Evolutionary conservation across 2,797 vertebrate genomes (phyloP), one percentile per base, ranked within the genome.

Genomic region (Lutjanus campechanus): DNA sequence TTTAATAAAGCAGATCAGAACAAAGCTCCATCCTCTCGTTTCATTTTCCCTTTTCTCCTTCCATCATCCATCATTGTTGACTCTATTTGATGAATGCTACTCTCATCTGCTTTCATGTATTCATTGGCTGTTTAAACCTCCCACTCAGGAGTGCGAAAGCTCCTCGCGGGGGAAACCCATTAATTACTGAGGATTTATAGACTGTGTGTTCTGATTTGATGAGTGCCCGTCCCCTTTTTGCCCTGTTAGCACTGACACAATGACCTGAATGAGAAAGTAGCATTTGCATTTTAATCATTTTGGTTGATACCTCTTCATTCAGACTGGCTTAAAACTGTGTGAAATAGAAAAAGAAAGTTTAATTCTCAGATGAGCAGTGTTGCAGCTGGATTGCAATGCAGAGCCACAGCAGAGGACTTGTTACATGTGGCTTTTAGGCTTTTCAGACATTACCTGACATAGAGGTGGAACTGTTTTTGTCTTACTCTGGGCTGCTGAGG

Each of bases 171-270:
- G 60, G 7, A 64, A 81, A 76, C 61, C 69, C 69, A 76, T 84
- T 85, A 47, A 89, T 85, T 73, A 76, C 62, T 22, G 20, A 54
- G 78, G 78, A 69, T 88, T 88, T 86, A 81, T 75, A 17, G 51
- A 61, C 53, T 75, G 43, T 81, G 63, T 74, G 5, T 69, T 69
- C 58, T 51, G 73, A 58, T 81, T 69, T 81, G 77, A 88, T 61
- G 73, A 77, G 58, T n/a, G 46, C 29, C 43, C 55, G 3, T 68
- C 63, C 67, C n/a, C 50, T 77, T 73, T 73, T 59, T 67, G 63
- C 71, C 60, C 46, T 16, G 70, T 81, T 77, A 76, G 54, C 54
- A 5, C 61, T 59, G 77, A 85, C 56, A 77, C 41, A 0, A 2
- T 82, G 82, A 81, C 81, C 80, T 71, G 76, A 77, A 69, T 72